phyloP scores from a whole-genome alignment of 2,113 vertebrate species.

The Dicaeum eximium region DNA sequence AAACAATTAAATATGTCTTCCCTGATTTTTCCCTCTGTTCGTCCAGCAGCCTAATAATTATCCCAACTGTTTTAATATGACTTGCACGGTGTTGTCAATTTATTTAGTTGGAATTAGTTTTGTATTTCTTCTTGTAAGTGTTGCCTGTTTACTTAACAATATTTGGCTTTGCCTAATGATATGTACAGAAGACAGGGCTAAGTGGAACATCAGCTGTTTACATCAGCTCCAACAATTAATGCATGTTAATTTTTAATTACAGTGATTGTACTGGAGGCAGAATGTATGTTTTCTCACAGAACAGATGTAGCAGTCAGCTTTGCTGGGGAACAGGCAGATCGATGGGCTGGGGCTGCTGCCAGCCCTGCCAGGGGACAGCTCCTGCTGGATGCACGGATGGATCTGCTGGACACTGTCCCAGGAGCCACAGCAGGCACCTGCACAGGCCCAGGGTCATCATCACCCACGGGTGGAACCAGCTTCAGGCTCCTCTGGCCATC shows the following conservation, averaged over 20 bases:
- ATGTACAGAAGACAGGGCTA: conserved; percentile 92
- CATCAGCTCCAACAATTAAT: conserved; percentile 96
- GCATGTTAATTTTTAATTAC: conserved; percentile 99
- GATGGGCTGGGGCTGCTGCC: conserved; percentile 81
- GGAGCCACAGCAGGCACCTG: not conserved
- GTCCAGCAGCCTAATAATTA: conserved; percentile 65
- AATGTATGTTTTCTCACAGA: conserved; percentile 86
- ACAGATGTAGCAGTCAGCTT: conserved; percentile 86
- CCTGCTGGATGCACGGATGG: not conserved
- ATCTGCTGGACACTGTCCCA: not conserved
- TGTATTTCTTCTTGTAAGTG: conserved; percentile 74
- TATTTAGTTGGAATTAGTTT: conserved; percentile 79
- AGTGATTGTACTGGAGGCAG: conserved; percentile 90
- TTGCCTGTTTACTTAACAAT: conserved; percentile 83
- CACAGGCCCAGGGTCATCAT: fast-evolving
- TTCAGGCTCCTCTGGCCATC: not conserved
- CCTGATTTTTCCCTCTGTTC: conserved; percentile 67
- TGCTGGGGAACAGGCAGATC: conserved; percentile 76
- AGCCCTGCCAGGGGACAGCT: conserved; percentile 46
- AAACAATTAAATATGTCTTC: conserved; percentile 71
- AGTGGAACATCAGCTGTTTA: conserved; percentile 96
- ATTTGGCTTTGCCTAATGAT: conserved; percentile 84
- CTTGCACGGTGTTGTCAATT: conserved; percentile 67
- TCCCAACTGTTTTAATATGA: conserved; percentile 68
- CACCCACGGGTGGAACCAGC: fast-evolving